Evolutionary conservation across 1,140 invertebrate species (phyloP).

Genomic region (Hesperophylax magnus): DNA sequence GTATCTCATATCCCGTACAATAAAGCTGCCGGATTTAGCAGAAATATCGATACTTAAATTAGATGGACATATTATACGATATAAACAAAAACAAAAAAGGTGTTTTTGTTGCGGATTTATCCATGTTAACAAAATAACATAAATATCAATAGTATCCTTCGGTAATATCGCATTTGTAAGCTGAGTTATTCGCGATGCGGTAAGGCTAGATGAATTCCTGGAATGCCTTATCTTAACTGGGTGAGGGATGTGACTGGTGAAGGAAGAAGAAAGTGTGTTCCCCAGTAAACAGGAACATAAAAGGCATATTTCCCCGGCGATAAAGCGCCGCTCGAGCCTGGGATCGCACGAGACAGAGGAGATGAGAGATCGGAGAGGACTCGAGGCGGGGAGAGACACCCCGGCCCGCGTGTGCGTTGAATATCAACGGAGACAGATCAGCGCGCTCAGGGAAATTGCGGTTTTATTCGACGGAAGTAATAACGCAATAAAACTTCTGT

Average conservation of each 20-base stretch:
- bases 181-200: neutral
- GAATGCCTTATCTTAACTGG: slow-evolving; percentile 10
- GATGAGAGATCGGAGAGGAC: too few species aligned
- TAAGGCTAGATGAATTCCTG: slow-evolving; percentile 19
- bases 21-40: too few species aligned
- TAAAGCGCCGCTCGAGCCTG: neutral
- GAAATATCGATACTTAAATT: too few species aligned
- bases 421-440: slow-evolving; percentile 29
- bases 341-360: neutral
- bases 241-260: slow-evolving; percentile 8
- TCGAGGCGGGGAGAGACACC: neutral
- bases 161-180: neutral
- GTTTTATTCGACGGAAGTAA: slow-evolving; percentile 38
- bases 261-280: neutral
- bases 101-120: too few species aligned
- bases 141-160: too few species aligned
- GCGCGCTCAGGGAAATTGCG: slow-evolving; percentile 22
- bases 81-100: too few species aligned
- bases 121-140: too few species aligned
- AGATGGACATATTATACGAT: too few species aligned
- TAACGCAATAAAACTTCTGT: slow-evolving; percentile 39
- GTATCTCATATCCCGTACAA: too few species aligned
- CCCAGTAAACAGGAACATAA: slow-evolving; percentile 31
- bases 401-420: neutral
- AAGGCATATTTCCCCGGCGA: slow-evolving; percentile 1